Evolutionary conservation across 2,797 vertebrate species (phyloP).

Genomic region (Vipera latastei): DNA sequence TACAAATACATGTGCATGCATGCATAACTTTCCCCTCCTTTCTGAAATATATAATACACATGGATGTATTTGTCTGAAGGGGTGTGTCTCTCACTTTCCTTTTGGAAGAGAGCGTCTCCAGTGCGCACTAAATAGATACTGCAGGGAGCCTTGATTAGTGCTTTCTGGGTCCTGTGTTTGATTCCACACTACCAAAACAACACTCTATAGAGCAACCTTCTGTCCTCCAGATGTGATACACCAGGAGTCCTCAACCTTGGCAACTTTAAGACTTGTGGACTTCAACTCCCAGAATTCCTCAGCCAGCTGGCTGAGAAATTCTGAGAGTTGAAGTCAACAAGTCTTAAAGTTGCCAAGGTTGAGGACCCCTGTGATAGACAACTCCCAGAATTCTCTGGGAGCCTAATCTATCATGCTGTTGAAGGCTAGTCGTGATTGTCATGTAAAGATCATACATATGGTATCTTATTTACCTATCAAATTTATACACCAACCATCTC

Average conservation of each 20-base stretch:
- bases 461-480: not conserved
- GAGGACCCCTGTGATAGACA: not conserved
- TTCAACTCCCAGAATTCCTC: too few species aligned
- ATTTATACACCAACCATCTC: too few species aligned
- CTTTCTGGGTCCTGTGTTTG: not conserved
- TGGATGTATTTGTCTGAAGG: not conserved
- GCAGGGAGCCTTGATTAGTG: not conserved
- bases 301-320: too few species aligned
- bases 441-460: not conserved
- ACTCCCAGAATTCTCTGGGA: not conserved
- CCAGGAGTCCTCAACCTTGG: too few species aligned
- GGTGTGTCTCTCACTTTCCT: not conserved
- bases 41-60: not conserved
- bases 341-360: too few species aligned
- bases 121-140: not conserved
- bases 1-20: not conserved
- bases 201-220: not conserved
- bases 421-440: too few species aligned
- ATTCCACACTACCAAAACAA: not conserved
- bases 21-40: not conserved
- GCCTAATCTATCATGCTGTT: not conserved
- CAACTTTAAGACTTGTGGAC: too few species aligned
- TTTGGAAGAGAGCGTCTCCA: not conserved
- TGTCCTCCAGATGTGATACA: not conserved
- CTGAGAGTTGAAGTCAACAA: too few species aligned